Evolutionary conservation across 2,888 invertebrate species (phyloP).

Genomic region (Prosopocoilus inquinatus): DNA sequence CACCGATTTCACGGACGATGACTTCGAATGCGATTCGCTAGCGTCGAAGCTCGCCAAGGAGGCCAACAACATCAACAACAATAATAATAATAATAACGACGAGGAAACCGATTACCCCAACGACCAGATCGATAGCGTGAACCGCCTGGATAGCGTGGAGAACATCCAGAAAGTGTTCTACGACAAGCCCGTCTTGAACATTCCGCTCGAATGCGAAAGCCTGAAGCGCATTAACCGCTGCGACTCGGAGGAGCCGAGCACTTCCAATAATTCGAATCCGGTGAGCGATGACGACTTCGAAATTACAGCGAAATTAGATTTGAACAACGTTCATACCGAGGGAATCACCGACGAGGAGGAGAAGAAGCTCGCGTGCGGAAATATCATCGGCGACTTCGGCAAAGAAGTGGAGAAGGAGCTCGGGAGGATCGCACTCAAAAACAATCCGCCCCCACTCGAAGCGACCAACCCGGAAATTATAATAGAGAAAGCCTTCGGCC

Average conservation of each 20-base stretch:
- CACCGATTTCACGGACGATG: constrained; percentile 52
- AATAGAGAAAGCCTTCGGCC: constrained; percentile 13
- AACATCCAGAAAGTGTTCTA: constrained; percentile 57
- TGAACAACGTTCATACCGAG: constrained; percentile 12
- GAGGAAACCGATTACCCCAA: constrained; percentile 34
- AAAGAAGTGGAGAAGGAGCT: constrained; percentile 62
- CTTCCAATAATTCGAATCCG: constrained; percentile 33
- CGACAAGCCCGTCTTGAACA: constrained; percentile 58
- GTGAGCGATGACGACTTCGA: constrained; percentile 42
- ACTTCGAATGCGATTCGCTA: constrained; percentile 52
- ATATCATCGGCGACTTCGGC: constrained; percentile 60
- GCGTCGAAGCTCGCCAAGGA: constrained; percentile 42
- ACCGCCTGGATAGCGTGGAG: constrained; percentile 49
- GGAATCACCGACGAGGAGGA: constrained; percentile 16
- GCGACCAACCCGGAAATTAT: constrained; percentile 10
- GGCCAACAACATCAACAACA: constrained; percentile 51
- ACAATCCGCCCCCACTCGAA: constrained; percentile 3
- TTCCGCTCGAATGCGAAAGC: constrained; percentile 46
- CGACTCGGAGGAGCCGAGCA: constrained; percentile 35
- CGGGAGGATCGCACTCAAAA: constrained; percentile 48
- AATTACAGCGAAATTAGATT: constrained; percentile 22
- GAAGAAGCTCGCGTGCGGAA: constrained; percentile 31
- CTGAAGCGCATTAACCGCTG: constrained; percentile 31
- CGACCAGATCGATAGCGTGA: constrained; percentile 53
- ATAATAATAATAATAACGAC: constrained; percentile 37